These are phyloP conservation scores for Drosophila nigromelanica DNA, from an alignment of 1,140 invertebrate species.

Conservation along the genomic window DNA sequence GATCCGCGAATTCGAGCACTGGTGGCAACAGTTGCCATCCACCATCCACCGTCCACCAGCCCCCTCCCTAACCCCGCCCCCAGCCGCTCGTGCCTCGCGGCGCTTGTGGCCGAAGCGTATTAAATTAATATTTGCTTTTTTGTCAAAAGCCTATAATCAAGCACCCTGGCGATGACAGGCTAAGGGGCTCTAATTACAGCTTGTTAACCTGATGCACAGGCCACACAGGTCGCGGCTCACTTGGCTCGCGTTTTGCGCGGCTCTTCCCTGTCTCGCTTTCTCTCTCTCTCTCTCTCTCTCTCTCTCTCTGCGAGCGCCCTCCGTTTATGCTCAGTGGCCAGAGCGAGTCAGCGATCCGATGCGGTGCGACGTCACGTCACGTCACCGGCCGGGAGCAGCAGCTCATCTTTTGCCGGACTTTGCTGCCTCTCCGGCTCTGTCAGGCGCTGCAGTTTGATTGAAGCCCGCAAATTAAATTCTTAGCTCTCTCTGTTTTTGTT, in stretches of 20 bases:
- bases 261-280: no score
- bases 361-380: constrained; percentile 13
- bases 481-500: neutral
- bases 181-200: constrained; percentile 84
- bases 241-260: constrained; percentile 37
- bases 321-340: constrained; percentile 79
- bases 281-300: constrained; percentile 7
- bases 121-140: constrained; percentile 84
- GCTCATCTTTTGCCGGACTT: constrained; percentile 46
- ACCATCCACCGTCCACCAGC: no score
- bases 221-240: constrained; percentile 81
- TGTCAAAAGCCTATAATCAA: constrained; percentile 83
- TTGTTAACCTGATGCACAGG: constrained; percentile 76
- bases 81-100: constrained; percentile 31
- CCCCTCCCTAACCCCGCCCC: neutral
- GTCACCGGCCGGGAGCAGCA: constrained; percentile 9
- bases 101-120: constrained; percentile 58
- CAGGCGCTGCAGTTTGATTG: constrained; percentile 65
- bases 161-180: constrained; percentile 83
- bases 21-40: no score
- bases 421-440: neutral
- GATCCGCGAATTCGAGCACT: no score
- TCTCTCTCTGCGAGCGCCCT: constrained; percentile 2
- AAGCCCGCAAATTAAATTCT: constrained; percentile 71
- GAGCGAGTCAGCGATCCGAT: constrained; percentile 44